These are phyloP conservation scores for Hybos culiciformis DNA, from an alignment of 2,888 invertebrate species.

Conservation along the genomic window DNA sequence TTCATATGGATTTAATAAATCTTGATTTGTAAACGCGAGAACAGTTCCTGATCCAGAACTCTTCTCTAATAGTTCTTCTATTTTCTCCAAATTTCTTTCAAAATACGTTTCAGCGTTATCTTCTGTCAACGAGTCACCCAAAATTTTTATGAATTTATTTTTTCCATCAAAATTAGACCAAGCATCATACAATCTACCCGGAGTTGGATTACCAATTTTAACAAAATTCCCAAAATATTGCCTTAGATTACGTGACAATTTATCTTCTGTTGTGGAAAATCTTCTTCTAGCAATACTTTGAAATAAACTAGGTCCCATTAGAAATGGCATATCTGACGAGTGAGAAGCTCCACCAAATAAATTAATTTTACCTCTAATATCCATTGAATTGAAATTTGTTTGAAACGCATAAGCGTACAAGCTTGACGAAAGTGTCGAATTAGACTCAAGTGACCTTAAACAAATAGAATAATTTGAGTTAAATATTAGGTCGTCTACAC, in stretches of 20 bases:
- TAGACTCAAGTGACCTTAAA: not conserved
- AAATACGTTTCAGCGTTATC: conserved; percentile 8
- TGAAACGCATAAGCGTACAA: conserved; percentile 32
- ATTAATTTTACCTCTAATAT: conserved; percentile 32
- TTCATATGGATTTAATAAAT: conserved; percentile 15
- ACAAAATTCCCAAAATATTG: conserved; percentile 40
- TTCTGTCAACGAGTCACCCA: conserved; percentile 22
- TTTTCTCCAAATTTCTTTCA: conserved; percentile 22
- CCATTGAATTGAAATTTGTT: conserved; percentile 32
- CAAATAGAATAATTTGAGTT: conserved; percentile 8
- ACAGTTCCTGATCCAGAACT: conserved; percentile 5
- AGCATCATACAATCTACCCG: conserved; percentile 37
- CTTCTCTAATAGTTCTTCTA: conserved; percentile 25
- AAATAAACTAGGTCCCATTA: conserved; percentile 51
- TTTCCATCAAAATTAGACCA: conserved; percentile 46
- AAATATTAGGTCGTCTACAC: conserved; percentile 9
- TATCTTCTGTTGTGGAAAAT: conserved; percentile 45
- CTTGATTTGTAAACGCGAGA: conserved; percentile 11
- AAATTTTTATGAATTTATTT: conserved; percentile 27
- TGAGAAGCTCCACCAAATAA: conserved; percentile 45
- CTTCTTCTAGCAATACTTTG: conserved; percentile 51
- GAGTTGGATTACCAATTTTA: conserved; percentile 45
- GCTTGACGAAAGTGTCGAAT: not conserved
- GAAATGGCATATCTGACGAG: conserved; percentile 49
- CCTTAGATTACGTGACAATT: conserved; percentile 39